Evolutionary conservation across 2,797 vertebrate species (phyloP), one percentile per base, ranked within the genome.

Genomic region (Sparus aurata): DNA sequence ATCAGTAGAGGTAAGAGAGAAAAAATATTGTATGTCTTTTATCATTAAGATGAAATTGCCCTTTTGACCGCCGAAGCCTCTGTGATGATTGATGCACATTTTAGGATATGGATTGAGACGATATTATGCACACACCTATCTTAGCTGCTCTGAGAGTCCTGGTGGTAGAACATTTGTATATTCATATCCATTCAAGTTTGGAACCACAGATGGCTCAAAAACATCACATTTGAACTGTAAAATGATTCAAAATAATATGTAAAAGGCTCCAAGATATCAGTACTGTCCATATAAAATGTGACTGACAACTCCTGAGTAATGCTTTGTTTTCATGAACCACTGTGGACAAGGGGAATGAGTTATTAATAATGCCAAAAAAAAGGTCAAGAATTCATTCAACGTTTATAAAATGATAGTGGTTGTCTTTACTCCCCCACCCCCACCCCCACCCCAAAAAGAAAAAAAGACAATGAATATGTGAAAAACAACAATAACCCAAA

Each of bases 401-500:
- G 46, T 72, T 84, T 84, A 79, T 73, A 87, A 91, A 89, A 85
- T 59, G 53, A 87, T 53, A 58, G 70, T 54, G 17, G 46, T 69
- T 49, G 57, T 82, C 73, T 85, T 91, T 85, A 86, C 61, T 77
- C 79, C 57, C 61, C 30, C 30, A 6, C 30, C 30, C 27, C 27
- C 5, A 7, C 6, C 30, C 30, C 34, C 30, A 6, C 30, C 34
- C 34, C 34, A 38, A 55, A 57, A 82, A 82, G 73, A 63, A 75
- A 69, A 74, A 68, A 66, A 58, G n/a, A 66, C 55, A 73, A 77
- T 75, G 62, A 88, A 81, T 84, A 88, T 67, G 67, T 77, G 80
- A 90, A 63, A 83, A 77, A 77, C 59, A 85, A 91, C 84, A 85
- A 84, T 85, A 83, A 61, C 81, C 52, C 69, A 90, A 93, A 94